These are phyloP conservation scores for Formica aserva DNA, from an alignment of 2,888 invertebrate genomes.

Conservation along the genomic window DNA sequence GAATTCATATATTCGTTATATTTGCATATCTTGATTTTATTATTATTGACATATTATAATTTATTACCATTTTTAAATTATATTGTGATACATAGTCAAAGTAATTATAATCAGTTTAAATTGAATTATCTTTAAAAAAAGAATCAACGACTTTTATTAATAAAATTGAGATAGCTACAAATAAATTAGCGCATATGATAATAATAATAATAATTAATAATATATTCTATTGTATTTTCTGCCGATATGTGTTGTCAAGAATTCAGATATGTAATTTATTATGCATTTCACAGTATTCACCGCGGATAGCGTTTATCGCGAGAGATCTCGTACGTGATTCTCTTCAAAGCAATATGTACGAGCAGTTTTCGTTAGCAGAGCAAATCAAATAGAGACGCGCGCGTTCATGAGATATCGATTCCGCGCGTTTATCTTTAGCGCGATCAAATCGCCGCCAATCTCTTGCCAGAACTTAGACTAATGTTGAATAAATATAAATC, in stretches of 20 bases:
- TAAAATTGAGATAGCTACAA: not conserved
- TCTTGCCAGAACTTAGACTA: not conserved
- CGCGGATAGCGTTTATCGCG: too few relatives aligned
- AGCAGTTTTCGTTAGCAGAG: too few relatives aligned
- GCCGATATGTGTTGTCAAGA: too few relatives aligned
- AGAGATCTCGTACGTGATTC: too few relatives aligned
- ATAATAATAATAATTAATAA: constrained; percentile 4
- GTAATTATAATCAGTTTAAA: not conserved
- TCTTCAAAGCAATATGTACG: too few relatives aligned
- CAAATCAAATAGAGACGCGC: too few relatives aligned
- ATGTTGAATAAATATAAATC: constrained; percentile 30
- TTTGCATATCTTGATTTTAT: not conserved
- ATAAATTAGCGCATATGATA: not conserved
- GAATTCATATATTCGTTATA: not conserved
- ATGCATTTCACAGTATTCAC: too few relatives aligned
- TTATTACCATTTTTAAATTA: not conserved
- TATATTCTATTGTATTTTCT: not conserved
- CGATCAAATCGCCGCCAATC: constrained; percentile 13
- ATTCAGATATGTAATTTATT: too few relatives aligned
- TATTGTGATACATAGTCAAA: not conserved
- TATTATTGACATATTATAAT: not conserved
- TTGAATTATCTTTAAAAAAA: not conserved
- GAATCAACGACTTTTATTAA: not conserved
- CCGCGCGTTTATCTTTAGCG: not conserved
- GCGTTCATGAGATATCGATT: not conserved